Evolutionary conservation across 1,140 invertebrate species (phyloP), one percentile per base, ranked within the genome.

Genomic region (Zaprionus gabonicus): DNA sequence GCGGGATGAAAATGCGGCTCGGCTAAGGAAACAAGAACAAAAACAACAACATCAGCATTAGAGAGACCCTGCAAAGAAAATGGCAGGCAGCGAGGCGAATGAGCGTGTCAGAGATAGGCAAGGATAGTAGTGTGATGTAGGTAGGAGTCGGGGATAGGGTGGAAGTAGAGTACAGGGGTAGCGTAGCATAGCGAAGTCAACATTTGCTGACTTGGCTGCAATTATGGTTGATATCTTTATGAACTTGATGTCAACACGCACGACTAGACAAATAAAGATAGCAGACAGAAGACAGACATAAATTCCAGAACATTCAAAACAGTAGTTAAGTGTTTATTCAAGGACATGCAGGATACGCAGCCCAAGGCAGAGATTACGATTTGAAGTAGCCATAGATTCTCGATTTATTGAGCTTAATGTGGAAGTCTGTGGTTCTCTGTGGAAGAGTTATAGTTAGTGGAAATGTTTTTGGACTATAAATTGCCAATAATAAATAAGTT

Each of bases 171-270:
- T 6, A 7, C n/a, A 17, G 46, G 23, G 20, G 23, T 9, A 20
- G 15, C 41, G 17, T 17, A 17, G n/a, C 41, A 44, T 44, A 44
- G 41, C 15, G 60, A 55, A 76, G 57, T 66, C 67, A 76, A 67
- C 62, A 76, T 71, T 76, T 79, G 67, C 71, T 75, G 76, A 62
- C 63, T 69, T 59, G 68, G 53, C 78, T 71, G 70, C 66, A 77
- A 73, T 76, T 76, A 71, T 71, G 70, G 69, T 41, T 77, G 73
- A 83, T 83, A 84, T 84, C 76, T 84, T 84, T 84, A 84, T 84
- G 82, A 80, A 84, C 78, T 84, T 78, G 70, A 78, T 63, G 81
- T 71, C 74, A 80, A 58, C 58, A 64, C 38, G 72, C 34, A 77
- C 63, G 51, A 66, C 56, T 46, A 51, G 62, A 51, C 49, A 70